Base-by-base conservation (phyloP, 2,888 invertebrate species). In the Caenorhabditis sulstoni region DNA sequence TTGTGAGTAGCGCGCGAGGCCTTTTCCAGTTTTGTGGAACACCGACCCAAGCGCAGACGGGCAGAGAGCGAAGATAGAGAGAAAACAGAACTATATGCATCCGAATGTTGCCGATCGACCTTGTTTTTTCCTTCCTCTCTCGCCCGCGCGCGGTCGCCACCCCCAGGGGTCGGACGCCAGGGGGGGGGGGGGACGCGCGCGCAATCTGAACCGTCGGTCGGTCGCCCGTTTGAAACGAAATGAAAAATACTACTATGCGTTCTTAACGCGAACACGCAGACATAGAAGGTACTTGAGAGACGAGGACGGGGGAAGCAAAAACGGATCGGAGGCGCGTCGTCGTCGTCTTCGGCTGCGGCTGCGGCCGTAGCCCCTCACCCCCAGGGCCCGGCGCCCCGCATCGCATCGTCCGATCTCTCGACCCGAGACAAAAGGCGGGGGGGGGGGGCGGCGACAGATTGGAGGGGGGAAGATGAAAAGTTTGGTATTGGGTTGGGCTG, bases 1-100 rank as follows among this genome's bases (percentile, higher is more conserved):
- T 78, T 78, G 78, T 78, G 71, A 78, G 71, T 78, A 78, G 71
- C 78, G 71, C 71, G 71, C 71, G 44, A 66, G 78, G 78, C 65
- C 78, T 78, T 78, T 78, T 78, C 62, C 59, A 66, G 71, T 71
- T 70, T 70, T 77, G 57, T 29, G 59, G 70, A 77, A 70, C 77
- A 65, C 58, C 62, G 58, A 58, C 9, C 23, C 45, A 23, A n/a
- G 47, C 9, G 37, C 52, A 22, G 53, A 70, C 61, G 35, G 44
- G 37, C 53, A 45, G 53, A 53, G 44, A 61, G 29, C 7, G 29
- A 7, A 29, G 29, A 29, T 29, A 29, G 29, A 29, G 29, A 29
- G 29, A 29, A 29, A 52, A 71, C 2, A 61, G 71, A 71, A 71
- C 71, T 71, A 55, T 62, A 65, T 73, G 64, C 65, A 59, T 20